Base-by-base conservation (phyloP, 2,888 invertebrate species). In the Tupiocoris notatus region DNA sequence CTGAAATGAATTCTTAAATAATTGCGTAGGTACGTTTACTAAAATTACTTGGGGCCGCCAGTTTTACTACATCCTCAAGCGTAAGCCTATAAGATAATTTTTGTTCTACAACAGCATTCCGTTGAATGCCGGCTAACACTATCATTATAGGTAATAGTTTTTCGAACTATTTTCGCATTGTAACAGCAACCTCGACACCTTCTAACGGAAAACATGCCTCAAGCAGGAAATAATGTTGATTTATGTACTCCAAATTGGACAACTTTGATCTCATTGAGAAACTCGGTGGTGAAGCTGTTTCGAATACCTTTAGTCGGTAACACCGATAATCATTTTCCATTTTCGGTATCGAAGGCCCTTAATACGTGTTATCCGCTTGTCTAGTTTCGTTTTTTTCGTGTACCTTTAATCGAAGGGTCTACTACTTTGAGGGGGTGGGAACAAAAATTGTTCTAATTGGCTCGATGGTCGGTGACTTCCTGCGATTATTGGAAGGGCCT, bases 371-470 rank as follows among this genome's bases (percentile, higher is more conserved):
- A 57, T 70, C 70, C 70, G 70, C 70, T 70, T n/a, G 6, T 59
- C 20, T n/a, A 17, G 6, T 59, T 59, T 59, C 59, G 3, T 70
- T 70, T 67, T 70, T 70, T 70, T 58, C 58, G 58, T 24, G 58
- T 57, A 56, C 56, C 70, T 70, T 70, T 58, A 70, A 70, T 70
- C 57, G 70, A 39, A 20, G 57, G 67, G 22, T 59, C 70, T 2
- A 6, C 59, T 58, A 23, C 63, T 74, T 63, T 63, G 57, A 56
- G 74, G 74, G 74, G 74, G 54, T 54, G 74, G 64, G 23, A 63
- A 74, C 74, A 54, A 18, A 71, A 74, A 74, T 74, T 74, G 74
- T 64, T 74, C 64, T 74, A 74, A 62, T 74, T 74, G 74, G 74
- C 63, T 56, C 63, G 58, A 74, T 74, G 56, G 22, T 64, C 22